A percentile compares a stretch with the other conserved stretches of the same genome.
Conservation (phyloP, 2,113 vertebrate species). For the Merops nubicus region DNA sequence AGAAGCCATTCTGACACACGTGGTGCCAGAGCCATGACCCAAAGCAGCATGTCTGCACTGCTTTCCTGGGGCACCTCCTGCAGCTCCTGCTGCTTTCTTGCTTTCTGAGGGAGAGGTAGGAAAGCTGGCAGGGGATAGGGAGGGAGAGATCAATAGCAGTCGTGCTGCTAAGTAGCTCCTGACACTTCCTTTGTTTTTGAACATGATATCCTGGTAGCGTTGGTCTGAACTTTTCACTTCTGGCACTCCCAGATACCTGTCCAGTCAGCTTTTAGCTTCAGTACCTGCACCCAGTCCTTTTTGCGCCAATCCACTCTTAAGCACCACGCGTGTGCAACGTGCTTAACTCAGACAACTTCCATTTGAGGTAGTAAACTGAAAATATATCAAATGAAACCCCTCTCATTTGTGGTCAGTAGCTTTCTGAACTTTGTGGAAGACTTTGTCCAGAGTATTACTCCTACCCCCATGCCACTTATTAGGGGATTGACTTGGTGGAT, state of each 20-base stretch:
- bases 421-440: neutral
- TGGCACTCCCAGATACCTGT: neutral
- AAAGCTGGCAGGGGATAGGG: neutral
- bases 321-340: neutral
- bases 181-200: neutral
- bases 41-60: neutral
- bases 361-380: neutral
- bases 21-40: neutral
- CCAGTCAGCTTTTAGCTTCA: neutral
- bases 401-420: neutral
- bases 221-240: neutral
- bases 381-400: neutral
- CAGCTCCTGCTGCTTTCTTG: neutral
- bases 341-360: neutral
- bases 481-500: neutral
- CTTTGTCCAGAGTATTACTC: neutral
- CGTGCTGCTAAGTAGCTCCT: neutral
- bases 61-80: neutral
- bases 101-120: neutral
- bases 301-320: neutral
- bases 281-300: neutral
- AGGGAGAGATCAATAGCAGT: neutral
- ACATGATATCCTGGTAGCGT: neutral
- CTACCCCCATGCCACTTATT: neutral
- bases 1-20: neutral